Base-by-base conservation (phyloP, 2,113 vertebrate species). In the Micronycteris hirsuta region DNA sequence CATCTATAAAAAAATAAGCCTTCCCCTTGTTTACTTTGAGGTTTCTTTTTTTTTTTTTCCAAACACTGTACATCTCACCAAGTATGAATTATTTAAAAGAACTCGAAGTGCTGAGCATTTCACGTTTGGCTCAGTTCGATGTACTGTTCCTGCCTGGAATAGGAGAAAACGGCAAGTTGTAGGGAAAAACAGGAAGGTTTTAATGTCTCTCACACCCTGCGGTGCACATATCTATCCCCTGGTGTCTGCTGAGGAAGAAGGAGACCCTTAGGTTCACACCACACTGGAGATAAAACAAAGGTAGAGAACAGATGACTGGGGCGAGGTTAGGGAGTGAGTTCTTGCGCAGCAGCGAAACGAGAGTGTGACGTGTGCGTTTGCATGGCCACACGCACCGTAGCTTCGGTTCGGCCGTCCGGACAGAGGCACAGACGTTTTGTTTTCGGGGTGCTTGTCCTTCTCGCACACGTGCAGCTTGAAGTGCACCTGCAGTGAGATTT, bases 1-100 rank as follows among this genome's bases (percentile, higher is more conserved):
- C 54, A 45, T 54, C 94, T 88, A 36, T n/a, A 47, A 45, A 80
- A 58, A 91, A 28, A 33, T 10, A 14, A 47, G n/a, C 70, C 41
- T 80, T 77, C 38, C 36, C 24, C 74, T 80, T 38, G 14, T 70
- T 93, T 76, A 54, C 61, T 82, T 43, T 26, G 47, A 95, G 71
- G 54, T 33, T 2, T 31, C 28, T 24, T 24, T 31, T n/a, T 24
- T 24, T 12, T 5, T 10, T 20, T 0, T 0, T 0, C 1, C 1
- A 0, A 26, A 85, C 90, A 91, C 36, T 84, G 45, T 33, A 45
- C 28, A 54, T 71, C 82, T 96, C 94, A 82, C 83, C 41, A 81
- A 89, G 26, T 49, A 86, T 83, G 45, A 73, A 89, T 96, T 92
- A 95, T 85, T 85, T 67, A 77, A 73, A 91, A 94, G 82, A 78